These are phyloP conservation scores for Trididemnum clinides DNA, from an alignment of 23 tunicate genomes.

Conservation along the genomic window DNA sequence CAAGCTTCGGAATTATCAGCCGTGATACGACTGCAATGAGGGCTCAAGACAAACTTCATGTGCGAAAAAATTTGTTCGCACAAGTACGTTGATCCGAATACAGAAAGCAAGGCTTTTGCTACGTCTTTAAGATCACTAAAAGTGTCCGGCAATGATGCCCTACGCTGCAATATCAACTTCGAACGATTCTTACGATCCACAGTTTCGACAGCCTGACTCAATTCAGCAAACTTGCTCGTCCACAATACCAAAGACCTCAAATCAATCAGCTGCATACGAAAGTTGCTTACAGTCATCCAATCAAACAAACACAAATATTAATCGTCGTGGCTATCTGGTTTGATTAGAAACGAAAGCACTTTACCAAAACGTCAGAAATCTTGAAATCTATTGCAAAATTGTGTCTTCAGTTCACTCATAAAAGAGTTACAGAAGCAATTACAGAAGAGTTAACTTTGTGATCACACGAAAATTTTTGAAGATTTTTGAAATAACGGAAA, in stretches of 20 bases:
- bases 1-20: slow-evolving; percentile 49
- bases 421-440: slow-evolving; percentile 39
- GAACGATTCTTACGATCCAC: slow-evolving; percentile 34
- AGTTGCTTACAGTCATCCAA: slow-evolving; percentile 65
- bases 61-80: slow-evolving; percentile 64
- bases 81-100: slow-evolving; percentile 59
- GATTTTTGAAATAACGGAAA: slow-evolving; percentile 64
- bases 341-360: slow-evolving; percentile 67
- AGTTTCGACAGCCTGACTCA: slow-evolving; percentile 60
- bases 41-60: slow-evolving; percentile 47
- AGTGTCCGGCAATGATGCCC: slow-evolving; percentile 74
- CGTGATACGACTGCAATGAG: slow-evolving; percentile 56
- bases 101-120: slow-evolving; percentile 65
- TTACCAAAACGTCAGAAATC: slow-evolving; percentile 50
- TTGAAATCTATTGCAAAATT: slow-evolving; percentile 66
- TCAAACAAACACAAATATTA: slow-evolving; percentile 51
- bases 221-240: slow-evolving; percentile 57
- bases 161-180: slow-evolving; percentile 41
- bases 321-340: slow-evolving; percentile 64
- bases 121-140: slow-evolving; percentile 51
- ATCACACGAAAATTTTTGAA: slow-evolving; percentile 48
- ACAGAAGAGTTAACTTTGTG: slow-evolving; percentile 51
- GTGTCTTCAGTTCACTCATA: slow-evolving; percentile 55
- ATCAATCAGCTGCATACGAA: slow-evolving; percentile 63
- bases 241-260: slow-evolving; percentile 58